Evolutionary conservation across 2,888 invertebrate genomes (phyloP).

Genomic region (Cheilosia impressa): DNA sequence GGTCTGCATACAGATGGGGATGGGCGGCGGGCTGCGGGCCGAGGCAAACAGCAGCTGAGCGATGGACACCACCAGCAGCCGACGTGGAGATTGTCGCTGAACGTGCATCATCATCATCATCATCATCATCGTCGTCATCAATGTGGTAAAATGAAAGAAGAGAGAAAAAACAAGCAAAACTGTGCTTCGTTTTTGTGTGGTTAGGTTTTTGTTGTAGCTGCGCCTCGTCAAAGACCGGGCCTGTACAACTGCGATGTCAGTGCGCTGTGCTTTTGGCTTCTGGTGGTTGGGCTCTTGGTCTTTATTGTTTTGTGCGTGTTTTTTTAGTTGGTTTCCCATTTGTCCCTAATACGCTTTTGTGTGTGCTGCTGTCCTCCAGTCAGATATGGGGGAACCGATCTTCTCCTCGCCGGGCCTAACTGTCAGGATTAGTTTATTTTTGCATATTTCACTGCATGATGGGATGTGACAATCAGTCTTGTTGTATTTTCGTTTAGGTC

Average conservation of each 20-base stretch:
- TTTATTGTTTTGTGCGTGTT: slow-evolving; percentile 52
- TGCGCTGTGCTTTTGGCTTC: slow-evolving; percentile 61
- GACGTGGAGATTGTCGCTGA: slow-evolving; percentile 63
- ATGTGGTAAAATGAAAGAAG: slow-evolving; percentile 29
- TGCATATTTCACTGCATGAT: slow-evolving; percentile 73
- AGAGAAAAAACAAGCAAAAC: slow-evolving; percentile 12
- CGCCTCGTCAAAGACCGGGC: slow-evolving; percentile 56
- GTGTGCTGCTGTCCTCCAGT: slow-evolving; percentile 38
- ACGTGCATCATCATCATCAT: slow-evolving; percentile 61
- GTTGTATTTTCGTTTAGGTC: slow-evolving; percentile 69
- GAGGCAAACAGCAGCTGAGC: slow-evolving; percentile 61
- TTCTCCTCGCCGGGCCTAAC: slow-evolving; percentile 6
- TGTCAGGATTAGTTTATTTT: slow-evolving; percentile 72
- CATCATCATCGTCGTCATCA: slow-evolving; percentile 20
- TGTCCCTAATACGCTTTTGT: slow-evolving; percentile 54
- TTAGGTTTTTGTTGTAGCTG: slow-evolving; percentile 32
- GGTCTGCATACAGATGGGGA: slow-evolving; percentile 59
- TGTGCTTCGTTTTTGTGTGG: slow-evolving; percentile 9
- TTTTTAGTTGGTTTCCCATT: slow-evolving; percentile 50
- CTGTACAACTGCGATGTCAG: slow-evolving; percentile 59
- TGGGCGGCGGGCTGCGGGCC: slow-evolving; percentile 48
- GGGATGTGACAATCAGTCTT: slow-evolving; percentile 75
- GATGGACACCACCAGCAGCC: slow-evolving; percentile 62
- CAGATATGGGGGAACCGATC: slow-evolving; percentile 30
- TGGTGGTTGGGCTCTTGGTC: slow-evolving; percentile 29